phyloP scores from a whole-genome alignment of 2,888 invertebrate species.

The Diplazon laetatorius region DNA sequence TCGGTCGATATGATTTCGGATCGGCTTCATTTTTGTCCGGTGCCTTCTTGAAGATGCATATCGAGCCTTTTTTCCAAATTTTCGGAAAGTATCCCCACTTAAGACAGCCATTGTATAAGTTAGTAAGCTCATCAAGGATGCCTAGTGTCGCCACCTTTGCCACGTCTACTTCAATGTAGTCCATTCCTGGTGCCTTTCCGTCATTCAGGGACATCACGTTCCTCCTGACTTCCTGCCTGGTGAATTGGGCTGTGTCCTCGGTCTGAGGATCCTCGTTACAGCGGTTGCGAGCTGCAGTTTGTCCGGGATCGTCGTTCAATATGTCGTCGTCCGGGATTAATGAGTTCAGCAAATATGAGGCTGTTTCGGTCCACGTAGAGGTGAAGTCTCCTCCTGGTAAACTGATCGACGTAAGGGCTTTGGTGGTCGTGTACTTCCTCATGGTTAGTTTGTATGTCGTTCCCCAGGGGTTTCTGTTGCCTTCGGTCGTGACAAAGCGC shows the following conservation, averaged over 20 bases:
- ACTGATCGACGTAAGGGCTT: neutral
- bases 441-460: neutral
- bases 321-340: neutral
- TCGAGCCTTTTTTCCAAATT: conserved; percentile 2
- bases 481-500: neutral
- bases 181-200: neutral
- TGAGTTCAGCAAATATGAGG: neutral
- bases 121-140: neutral
- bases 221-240: neutral
- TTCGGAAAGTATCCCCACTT: neutral
- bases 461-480: neutral
- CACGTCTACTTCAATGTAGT: conserved; percentile 4
- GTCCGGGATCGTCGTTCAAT: neutral
- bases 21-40: conserved; percentile 8
- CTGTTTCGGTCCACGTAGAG: neutral
- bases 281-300: neutral
- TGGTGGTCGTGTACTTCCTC: neutral
- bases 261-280: neutral
- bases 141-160: neutral
- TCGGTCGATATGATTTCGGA: conserved; percentile 14
- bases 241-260: neutral
- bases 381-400: neutral
- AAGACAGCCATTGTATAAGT: neutral
- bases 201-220: neutral
- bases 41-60: neutral